Percentiles rank a stretch among this genome's conserved stretches.
Conservation (phyloP, 37 sponge, comb jelly and placozoan genomes). For the Aphrocallistes beatrix region DNA sequence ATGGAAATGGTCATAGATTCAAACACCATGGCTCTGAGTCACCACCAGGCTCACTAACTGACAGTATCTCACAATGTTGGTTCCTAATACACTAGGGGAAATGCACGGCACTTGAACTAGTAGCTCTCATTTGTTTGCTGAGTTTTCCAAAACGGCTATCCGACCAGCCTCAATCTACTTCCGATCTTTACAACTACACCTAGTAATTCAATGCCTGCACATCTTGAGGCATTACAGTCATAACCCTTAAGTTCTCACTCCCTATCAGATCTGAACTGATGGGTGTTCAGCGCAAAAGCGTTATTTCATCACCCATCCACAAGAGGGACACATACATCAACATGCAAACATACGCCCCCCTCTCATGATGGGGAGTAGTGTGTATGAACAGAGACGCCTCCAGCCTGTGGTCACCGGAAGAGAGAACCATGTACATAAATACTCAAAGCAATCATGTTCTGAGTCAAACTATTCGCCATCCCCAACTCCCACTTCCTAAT, state of each 20-base stretch:
- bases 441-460: slow-evolving; percentile 26
- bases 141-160: background rate
- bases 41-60: background rate
- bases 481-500: background rate
- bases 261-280: background rate
- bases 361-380: background rate
- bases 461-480: slow-evolving; percentile 22
- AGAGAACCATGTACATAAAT: slow-evolving; percentile 30
- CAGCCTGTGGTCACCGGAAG: slow-evolving; percentile 28
- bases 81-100: background rate
- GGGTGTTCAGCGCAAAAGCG: background rate
- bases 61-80: background rate
- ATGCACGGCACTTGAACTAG: background rate
- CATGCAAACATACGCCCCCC: background rate
- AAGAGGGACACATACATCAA: background rate
- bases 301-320: background rate
- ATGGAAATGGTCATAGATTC: background rate
- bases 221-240: background rate
- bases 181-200: background rate
- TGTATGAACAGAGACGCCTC: background rate
- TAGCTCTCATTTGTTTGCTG: background rate
- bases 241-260: background rate
- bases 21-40: background rate
- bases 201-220: background rate
- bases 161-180: background rate